A percentile compares a stretch with the other conserved stretches of the same genome.
These are phyloP conservation scores for Rotaria socialis DNA, from an alignment of 2,888 invertebrate genomes.

Conservation along the genomic window DNA sequence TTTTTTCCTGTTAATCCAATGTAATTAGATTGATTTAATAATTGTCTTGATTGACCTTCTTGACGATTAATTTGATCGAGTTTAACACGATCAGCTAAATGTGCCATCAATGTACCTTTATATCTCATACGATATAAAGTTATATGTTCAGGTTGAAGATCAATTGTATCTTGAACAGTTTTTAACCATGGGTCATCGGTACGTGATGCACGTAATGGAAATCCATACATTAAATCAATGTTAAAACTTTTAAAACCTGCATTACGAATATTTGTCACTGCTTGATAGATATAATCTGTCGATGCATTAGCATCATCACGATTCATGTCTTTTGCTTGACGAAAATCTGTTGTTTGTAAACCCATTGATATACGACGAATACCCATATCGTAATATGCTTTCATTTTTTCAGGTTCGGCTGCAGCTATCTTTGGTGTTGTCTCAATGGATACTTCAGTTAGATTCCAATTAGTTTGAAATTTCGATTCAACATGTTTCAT, in stretches of 20 bases:
- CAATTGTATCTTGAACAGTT: slow-evolving; percentile 21
- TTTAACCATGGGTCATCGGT: slow-evolving; percentile 16
- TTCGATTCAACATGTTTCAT: neutral
- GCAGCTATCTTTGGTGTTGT: neutral
- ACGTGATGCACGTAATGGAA: neutral
- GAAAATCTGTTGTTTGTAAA: slow-evolving; percentile 25
- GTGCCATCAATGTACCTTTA: slow-evolving; percentile 7
- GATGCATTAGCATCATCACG: neutral
- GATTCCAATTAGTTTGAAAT: neutral
- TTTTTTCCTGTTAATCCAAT: neutral
- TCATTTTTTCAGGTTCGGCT: neutral
- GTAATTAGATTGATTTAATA: neutral
- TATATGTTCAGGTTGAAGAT: slow-evolving; percentile 23
- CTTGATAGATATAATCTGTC: neutral
- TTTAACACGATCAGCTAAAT: slow-evolving; percentile 23
- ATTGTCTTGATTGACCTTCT: neutral
- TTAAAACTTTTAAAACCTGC: slow-evolving; percentile 21
- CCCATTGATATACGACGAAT: slow-evolving; percentile 13
- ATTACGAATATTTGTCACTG: neutral
- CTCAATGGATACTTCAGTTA: neutral
- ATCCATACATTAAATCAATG: slow-evolving; percentile 10
- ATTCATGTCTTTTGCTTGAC: slow-evolving; percentile 2
- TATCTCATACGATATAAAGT: slow-evolving; percentile 29
- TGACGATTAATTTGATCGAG: slow-evolving; percentile 9
- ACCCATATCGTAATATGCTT: slow-evolving; percentile 21